Percentiles rank a stretch among this genome's conserved stretches.
Conservation (phyloP, 2,113 vertebrate species). For the Columba janthina region DNA sequence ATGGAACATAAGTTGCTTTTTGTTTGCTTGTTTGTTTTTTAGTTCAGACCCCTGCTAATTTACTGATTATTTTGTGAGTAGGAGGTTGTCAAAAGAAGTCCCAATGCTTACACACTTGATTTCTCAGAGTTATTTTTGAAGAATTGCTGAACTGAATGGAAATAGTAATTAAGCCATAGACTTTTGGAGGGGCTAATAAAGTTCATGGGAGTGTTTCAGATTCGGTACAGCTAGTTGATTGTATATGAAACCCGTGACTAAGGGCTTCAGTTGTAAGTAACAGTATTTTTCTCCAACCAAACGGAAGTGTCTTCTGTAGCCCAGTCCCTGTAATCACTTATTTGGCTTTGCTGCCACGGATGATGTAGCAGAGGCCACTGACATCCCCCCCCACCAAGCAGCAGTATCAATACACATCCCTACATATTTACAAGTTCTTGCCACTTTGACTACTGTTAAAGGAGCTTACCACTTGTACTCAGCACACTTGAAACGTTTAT, state of each 20-base stretch:
- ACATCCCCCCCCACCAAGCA: neutral
- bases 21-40: neutral
- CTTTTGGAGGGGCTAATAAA: neutral
- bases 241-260: neutral
- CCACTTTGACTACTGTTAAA: neutral
- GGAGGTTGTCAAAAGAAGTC: neutral
- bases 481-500: neutral
- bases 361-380: neutral
- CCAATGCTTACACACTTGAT: neutral
- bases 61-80: neutral
- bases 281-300: neutral
- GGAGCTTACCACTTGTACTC: neutral
- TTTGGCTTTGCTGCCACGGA: neutral
- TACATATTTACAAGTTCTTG: neutral
- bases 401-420: neutral
- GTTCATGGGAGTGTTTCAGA: neutral
- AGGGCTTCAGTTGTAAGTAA: neutral
- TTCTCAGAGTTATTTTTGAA: neutral
- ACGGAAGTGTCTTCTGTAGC: neutral
- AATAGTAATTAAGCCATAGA: neutral
- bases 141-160: neutral
- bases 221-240: neutral
- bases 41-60: neutral
- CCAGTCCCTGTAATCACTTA: neutral
- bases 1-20: neutral